Evolutionary conservation across 2,888 invertebrate species (phyloP).

Genomic region (Xestia c-nigrum): DNA sequence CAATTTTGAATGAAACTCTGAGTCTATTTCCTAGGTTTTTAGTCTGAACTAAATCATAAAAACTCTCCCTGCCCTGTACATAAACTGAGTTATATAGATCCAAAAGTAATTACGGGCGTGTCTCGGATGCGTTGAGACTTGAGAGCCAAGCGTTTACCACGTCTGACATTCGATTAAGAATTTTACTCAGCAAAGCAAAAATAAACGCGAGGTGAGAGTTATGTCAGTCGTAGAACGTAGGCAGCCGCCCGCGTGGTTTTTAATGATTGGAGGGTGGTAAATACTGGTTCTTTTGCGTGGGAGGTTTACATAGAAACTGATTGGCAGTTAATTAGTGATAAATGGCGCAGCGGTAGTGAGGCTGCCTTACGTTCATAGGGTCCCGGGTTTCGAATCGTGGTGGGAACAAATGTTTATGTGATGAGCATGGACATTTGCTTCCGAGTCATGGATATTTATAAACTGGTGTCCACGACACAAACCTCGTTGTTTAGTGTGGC

Average conservation of each 20-base stretch:
- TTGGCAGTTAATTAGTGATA: constrained; percentile 1
- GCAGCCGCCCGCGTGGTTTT: constrained; percentile 12
- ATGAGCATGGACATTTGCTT: no score
- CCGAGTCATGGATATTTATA: no score
- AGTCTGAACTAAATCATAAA: not conserved
- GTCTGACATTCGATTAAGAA: constrained; percentile 59
- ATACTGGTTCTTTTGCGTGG: constrained; percentile 14
- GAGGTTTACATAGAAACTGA: not conserved
- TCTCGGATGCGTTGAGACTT: constrained; percentile 25
- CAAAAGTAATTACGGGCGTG: constrained; percentile 47
- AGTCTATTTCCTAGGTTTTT: not conserved
- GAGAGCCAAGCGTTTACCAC: constrained; percentile 38
- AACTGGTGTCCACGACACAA: no score
- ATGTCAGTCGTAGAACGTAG: constrained; percentile 17
- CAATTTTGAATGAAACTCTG: not conserved
- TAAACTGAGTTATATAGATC: constrained; percentile 10
- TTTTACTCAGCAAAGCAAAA: constrained; percentile 45
- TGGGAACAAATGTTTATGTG: no score
- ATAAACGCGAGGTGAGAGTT: constrained; percentile 26
- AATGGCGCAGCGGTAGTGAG: no score
- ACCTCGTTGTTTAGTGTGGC: no score
- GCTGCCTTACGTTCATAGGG: no score
- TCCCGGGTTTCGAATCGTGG: no score
- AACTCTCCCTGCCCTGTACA: not conserved
- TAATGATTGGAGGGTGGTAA: constrained; percentile 12